Evolutionary conservation across 2,113 vertebrate species (phyloP), one percentile per base, ranked within the genome.

Genomic region (Chaetodon auriga): DNA sequence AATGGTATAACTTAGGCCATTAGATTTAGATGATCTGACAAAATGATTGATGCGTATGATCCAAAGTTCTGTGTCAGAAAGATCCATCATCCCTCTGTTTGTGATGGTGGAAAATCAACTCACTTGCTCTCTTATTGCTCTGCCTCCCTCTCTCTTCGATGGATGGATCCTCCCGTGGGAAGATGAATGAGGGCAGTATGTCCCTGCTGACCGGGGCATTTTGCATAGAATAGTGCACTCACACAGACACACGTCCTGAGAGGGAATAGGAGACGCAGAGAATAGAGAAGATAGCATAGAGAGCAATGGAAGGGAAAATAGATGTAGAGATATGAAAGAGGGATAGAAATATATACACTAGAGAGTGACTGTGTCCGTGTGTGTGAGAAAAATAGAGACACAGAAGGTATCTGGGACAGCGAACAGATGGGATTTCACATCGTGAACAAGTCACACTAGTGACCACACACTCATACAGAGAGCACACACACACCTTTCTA

Each of bases 161-260:
- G 82, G 85, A 90, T 83, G 79, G 89, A 49, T 77, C 63, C 82
- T 85, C 86, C 80, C 69, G 75, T 76, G 90, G 86, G 77, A 87
- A 90, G 90, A 94, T 88, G 90, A 90, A 94, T 85, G 88, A 86
- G 88, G 82, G 70, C 83, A 81, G 87, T 82, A 79, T 83, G 90
- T 92, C 73, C 89, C 85, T 53, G 70, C 83, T 89, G 63, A 83
- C 69, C 81, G n/a, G 77, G 68, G 88, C 80, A 62, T 80, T 90
- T 87, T 89, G 60, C 84, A 86, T 73, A 78, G 85, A 76, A 46
- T 58, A 9, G 23, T 21, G 18, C 41, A 58, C 41, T 15, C 51
- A 66, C 68, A 76, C 66, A 72, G 63, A 57, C 66, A 19, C 61
- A 61, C 43, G 74, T 76, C 70, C 60, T 71, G 46, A 78, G 80